Base-by-base conservation (phyloP, 2,888 invertebrate species). In the Omphaloscelis lunosa region DNA sequence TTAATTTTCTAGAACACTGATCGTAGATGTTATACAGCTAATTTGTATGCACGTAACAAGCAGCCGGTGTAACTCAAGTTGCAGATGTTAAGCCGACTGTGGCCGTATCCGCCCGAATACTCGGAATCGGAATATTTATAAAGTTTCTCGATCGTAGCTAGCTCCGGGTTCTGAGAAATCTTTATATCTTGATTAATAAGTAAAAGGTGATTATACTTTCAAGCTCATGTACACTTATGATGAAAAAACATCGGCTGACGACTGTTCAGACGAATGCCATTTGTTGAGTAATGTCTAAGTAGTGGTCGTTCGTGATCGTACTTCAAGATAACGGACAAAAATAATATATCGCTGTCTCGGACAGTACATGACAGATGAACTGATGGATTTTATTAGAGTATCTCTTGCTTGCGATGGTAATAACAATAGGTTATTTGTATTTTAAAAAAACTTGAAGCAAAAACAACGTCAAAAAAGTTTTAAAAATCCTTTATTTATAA, bases 41-140 rank as follows among this genome's bases (percentile, higher is more conserved):
- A 95, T 96, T 95, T 95, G 94, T 93, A 95, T 95, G 93, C 94
- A 95, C 91, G 94, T 93, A 94, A 94, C 92, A 89, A 90, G 94
- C 94, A 94, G 94, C 93, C 93, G 93, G 96, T 96, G 95, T 96
- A 95, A 96, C 92, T 94, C 96, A 93, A 96, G 96, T 95, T 96
- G 96, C 96, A 96, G 96, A 96, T 96, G 96, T 93, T 93, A 94
- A 95, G 91, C 93, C 94, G 91, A 94, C 93, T 95, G 95, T 95
- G 88, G 94, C 94, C 91, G 92, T 94, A 95, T 96, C 96, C 96
- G 96, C 93, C 88, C 92, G 88, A 90, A 93, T 96, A 96, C 96
- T 95, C 91, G 93, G 96, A 96, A 96, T 92, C 85, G 91, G 91
- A 95, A 95, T 96, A 96, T 96, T 96, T 96, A 96, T 96, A 96